Conservation (phyloP, 2,113 vertebrate species). For the Suncus etruscus region DNA sequence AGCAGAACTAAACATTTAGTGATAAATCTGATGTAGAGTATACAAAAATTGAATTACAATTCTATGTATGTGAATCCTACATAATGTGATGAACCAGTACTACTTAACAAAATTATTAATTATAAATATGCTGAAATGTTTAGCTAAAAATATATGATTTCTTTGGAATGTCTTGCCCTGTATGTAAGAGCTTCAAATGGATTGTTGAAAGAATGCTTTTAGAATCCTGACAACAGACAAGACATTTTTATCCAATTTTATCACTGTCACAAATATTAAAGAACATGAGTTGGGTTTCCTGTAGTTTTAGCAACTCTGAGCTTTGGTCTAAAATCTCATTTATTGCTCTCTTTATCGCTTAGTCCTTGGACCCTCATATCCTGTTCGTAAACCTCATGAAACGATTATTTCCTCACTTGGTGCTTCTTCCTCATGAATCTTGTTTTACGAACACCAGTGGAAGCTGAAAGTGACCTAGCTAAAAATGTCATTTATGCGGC, state of each 20-base stretch:
- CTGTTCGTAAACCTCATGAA: conserved; percentile 45
- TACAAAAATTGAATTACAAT: background rate
- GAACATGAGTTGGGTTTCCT: conserved; percentile 34
- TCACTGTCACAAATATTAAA: conserved; percentile 57
- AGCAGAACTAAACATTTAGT: background rate
- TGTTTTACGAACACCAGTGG: conserved; percentile 14
- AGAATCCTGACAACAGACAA: conserved; percentile 41
- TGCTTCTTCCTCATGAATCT: conserved; percentile 15
- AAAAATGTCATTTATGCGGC: background rate
- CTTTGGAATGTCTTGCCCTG: background rate
- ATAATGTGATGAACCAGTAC: background rate
- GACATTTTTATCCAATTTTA: conserved; percentile 62
- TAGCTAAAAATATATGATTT: conserved; percentile 15
- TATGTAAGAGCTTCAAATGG: background rate
- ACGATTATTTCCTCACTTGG: conserved; percentile 29
- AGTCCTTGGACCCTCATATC: conserved; percentile 25
- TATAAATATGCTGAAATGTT: background rate
- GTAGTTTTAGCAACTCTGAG: conserved; percentile 18
- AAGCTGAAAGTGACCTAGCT: conserved; percentile 8
- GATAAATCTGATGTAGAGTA: background rate
- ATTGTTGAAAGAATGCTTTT: conserved; percentile 33
- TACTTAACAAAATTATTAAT: background rate
- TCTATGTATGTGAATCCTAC: background rate
- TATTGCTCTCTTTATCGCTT: conserved; percentile 57
- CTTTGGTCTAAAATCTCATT: conserved; percentile 28